These are phyloP conservation scores for Rhagonycha lutea DNA, from an alignment of 2,888 invertebrate genomes.

Conservation along the genomic window DNA sequence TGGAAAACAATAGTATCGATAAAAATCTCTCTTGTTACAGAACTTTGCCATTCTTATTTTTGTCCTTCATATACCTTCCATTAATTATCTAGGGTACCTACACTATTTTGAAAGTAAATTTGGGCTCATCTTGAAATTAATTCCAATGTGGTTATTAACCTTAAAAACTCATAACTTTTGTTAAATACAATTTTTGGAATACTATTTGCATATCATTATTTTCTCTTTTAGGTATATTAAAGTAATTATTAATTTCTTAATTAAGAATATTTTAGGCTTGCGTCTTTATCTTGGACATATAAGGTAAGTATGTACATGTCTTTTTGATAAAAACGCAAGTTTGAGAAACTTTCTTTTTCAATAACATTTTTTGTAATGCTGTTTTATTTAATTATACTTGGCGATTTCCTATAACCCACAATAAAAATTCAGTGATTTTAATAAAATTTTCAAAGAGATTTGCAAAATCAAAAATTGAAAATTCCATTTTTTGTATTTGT, in stretches of 20 bases:
- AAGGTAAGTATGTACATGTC: too few relatives aligned
- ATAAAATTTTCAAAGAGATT: background rate
- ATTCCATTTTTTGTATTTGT: background rate
- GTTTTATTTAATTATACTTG: background rate
- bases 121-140: background rate
- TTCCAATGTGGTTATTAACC: background rate
- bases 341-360: too few relatives aligned
- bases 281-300: too few relatives aligned
- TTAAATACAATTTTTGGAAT: background rate
- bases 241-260: too few relatives aligned
- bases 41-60: background rate
- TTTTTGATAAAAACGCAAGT: too few relatives aligned
- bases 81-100: slow-evolving; percentile 1
- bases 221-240: too few relatives aligned
- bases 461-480: background rate
- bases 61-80: slow-evolving; percentile 3
- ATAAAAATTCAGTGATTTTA: background rate
- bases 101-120: background rate
- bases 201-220: background rate
- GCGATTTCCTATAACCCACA: background rate
- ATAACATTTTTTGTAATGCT: background rate
- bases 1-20: background rate
- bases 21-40: background rate
- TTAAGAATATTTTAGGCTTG: too few relatives aligned
- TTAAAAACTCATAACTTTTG: background rate